Evolutionary conservation across 2,113 vertebrate species (phyloP).

Genomic region (Gobius niger): DNA sequence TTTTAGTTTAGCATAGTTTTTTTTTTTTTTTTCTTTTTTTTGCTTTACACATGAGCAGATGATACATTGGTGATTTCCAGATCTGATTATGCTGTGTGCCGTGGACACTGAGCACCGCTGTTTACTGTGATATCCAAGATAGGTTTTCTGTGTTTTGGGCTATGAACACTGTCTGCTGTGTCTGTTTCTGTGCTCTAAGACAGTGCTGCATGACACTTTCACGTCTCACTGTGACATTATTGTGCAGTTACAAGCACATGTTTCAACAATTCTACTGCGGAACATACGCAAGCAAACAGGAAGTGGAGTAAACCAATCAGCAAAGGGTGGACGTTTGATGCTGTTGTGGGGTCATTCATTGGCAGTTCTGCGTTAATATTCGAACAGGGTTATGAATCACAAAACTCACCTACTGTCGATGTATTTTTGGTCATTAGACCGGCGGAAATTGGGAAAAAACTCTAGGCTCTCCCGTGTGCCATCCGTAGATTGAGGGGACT

Average conservation of each 20-base stretch:
- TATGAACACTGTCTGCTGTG: conserved; percentile 10
- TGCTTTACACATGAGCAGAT: conserved; percentile 12
- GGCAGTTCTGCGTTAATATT: too few relatives aligned
- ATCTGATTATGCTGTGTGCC: conserved; percentile 25
- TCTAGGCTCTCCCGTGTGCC: too few relatives aligned
- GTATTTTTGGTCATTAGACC: too few relatives aligned
- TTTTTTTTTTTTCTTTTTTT: conserved; percentile 20
- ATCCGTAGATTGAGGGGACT: too few relatives aligned
- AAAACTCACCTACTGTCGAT: too few relatives aligned
- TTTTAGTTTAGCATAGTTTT: not conserved
- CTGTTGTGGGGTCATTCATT: too few relatives aligned
- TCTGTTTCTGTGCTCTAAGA: not conserved
- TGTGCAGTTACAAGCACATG: not conserved
- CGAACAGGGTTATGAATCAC: too few relatives aligned
- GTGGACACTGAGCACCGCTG: conserved; percentile 14
- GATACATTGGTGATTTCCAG: conserved; percentile 8
- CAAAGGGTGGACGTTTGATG: too few relatives aligned
- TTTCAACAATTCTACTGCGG: too few relatives aligned
- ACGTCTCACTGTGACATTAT: conserved; percentile 50
- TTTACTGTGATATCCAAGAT: conserved; percentile 19
- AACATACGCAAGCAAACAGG: too few relatives aligned
- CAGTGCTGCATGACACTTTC: conserved; percentile 18
- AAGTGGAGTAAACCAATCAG: too few relatives aligned
- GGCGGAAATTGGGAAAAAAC: too few relatives aligned
- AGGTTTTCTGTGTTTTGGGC: not conserved